Base-by-base conservation (phyloP, 1,140 invertebrate genomes). In the Brachionus plicatilis region DNA sequence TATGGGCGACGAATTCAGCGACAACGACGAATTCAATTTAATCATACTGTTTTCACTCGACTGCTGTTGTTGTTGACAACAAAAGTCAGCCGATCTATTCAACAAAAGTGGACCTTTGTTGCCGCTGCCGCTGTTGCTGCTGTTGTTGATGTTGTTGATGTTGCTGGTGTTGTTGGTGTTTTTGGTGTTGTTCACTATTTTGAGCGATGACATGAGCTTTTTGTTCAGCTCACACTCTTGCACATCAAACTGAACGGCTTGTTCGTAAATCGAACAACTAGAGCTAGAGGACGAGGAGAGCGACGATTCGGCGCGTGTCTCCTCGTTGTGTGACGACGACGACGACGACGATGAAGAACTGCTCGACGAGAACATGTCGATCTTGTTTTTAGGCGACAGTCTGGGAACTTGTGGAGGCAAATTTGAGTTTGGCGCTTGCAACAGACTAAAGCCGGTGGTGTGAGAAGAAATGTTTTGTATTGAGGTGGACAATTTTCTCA, bases 401-500 rank as follows among this genome's bases (percentile, higher is more conserved):
- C 70, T 41, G 14, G 70, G 70, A 6, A 37, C 70, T 45, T 75
- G 70, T 17, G 70, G 70, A n/a, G 70, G 70, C 41, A 75, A 45
- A 45, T 75, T 75, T 5, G 66, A 68, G 14, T 29, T 29, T 7
- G 66, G 66, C 33, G 66, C 11, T 12, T 72, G 33, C 17, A 72
- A 20, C 1, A 45, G 7, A 72, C 68, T 45, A 3, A 72, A 14
- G 1, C 68, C 68, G 14, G 68, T 43, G 27, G 27, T 47, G 12
- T 37, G 33, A 7, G 33, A 37, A 4, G 33, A 24, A 17, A 82
- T 68, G 41, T 82, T 82, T 82, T 82, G 79, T n/a, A 41, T 82
- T 29, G 79, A 82, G 29, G 20, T 82, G 8, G 79, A 82, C 53
- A 60, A 17, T 37, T 82, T 82, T 60, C 79, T 60, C 24, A 82